Conservation (phyloP, 2,797 vertebrate genomes). For the Bryconaethiops microstoma region DNA sequence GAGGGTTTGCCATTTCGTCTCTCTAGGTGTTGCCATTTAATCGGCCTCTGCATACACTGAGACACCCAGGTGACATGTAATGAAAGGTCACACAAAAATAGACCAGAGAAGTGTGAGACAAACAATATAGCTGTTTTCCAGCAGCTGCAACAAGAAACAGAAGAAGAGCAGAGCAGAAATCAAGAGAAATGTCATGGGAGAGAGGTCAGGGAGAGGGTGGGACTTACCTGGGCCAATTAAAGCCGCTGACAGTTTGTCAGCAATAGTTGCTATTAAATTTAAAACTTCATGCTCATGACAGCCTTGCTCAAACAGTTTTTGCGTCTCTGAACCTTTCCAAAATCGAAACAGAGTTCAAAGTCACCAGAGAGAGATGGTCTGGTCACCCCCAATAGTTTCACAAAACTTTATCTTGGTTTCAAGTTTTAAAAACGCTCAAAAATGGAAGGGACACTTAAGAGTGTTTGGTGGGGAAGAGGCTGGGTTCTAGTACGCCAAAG, state of each 20-base stretch:
- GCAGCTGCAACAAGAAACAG: conserved; percentile 23
- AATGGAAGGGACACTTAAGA: no score
- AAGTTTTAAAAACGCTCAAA: no score
- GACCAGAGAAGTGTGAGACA: conserved; percentile 31
- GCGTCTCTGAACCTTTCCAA: background rate
- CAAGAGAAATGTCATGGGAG: conserved; percentile 44
- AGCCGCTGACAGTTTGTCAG: conserved; percentile 19
- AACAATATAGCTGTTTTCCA: conserved; percentile 47
- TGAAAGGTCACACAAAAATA: conserved; percentile 58
- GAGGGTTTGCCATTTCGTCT: background rate
- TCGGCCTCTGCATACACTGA: conserved; percentile 20
- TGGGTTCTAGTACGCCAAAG: no score
- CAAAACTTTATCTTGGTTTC: no score
- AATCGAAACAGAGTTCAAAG: background rate
- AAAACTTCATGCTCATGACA: background rate
- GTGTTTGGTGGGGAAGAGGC: no score
- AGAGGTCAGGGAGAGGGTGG: conserved; percentile 37
- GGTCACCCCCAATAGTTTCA: no score
- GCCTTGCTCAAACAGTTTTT: background rate
- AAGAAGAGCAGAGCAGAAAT: conserved; percentile 30
- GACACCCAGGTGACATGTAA: conserved; percentile 41
- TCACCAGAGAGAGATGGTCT: background rate
- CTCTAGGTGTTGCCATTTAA: conserved; percentile 45
- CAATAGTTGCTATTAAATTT: background rate
- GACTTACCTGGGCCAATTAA: conserved; percentile 43